Evolutionary conservation across 2,113 vertebrate species (phyloP), one percentile per base, ranked within the genome.

Genomic region (Sorex araneus): DNA sequence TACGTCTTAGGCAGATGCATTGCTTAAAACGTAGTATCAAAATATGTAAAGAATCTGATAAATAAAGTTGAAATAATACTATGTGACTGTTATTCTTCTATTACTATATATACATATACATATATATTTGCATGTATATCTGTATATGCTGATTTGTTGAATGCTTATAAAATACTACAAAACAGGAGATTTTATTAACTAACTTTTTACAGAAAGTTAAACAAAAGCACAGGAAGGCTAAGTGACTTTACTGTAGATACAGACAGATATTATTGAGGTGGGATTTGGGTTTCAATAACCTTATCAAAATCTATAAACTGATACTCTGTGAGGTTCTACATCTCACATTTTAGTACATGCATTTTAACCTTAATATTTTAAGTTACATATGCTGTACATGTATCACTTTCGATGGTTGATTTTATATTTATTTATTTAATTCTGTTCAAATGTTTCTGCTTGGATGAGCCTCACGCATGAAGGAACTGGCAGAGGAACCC

Each of bases 371-470:
- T 18, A 43, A 2, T 27, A 25, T 89, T 36, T 57, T 30, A 43
- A 75, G 13, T 71, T 88, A 85, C 3, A 30, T 19, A 32, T 77
- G 57, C 2, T 81, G 0, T 32, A 40, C 3, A 64, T 32, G 79
- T 84, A 66, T 67, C 8, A 34, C 13, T 84, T n/a, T 82, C 34
- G 23, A 50, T 74, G 87, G 30, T 79, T 70, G 1, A 32, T 28
- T 67, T 76, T 25, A 92, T 83, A 70, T 6, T 85, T 73, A 23
- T 71, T 63, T 43, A 43, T 91, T 47, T 66, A 47, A 0, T 90
- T 91, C 36, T 28, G 32, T 70, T 89, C 19, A 81, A 25, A 54
- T 71, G 16, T 66, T 50, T 92, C 81, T 57, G 83, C 36, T 45
- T 57, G n/a, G n/a, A n/a, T n/a, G n/a, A n/a, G n/a, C n/a, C n/a